These are phyloP conservation scores for Phylloscopus collybita DNA, from an alignment of 2,797 vertebrate genomes.

Conservation along the genomic window DNA sequence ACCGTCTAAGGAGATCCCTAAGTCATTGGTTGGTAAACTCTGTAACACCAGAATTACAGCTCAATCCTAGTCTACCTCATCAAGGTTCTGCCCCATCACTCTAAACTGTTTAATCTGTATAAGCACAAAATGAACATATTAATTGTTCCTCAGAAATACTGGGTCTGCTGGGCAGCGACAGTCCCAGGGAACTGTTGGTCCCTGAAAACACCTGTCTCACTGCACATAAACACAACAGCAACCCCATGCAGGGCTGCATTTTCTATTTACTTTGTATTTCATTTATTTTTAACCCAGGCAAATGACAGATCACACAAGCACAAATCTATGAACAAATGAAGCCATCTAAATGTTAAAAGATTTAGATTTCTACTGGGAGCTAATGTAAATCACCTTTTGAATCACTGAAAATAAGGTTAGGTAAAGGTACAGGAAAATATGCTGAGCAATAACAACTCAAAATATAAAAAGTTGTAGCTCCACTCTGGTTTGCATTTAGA, in stretches of 20 bases:
- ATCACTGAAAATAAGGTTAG: neutral
- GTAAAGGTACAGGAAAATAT: neutral
- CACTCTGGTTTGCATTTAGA: neutral
- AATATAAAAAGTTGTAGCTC: neutral
- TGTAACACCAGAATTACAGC: neutral
- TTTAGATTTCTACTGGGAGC: neutral
- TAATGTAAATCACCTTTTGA: neutral
- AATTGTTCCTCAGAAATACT: neutral
- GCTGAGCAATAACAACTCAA: neutral
- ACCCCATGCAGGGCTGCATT: neutral
- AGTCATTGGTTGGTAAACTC: neutral
- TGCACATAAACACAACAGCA: neutral
- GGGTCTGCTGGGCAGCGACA: neutral
- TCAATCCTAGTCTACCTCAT: neutral
- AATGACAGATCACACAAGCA: neutral
- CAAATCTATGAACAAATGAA: neutral
- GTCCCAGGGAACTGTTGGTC: neutral
- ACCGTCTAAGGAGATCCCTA: neutral
- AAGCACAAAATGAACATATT: neutral
- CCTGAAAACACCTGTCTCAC: neutral
- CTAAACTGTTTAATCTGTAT: neutral
- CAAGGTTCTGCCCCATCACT: neutral
- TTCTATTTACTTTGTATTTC: neutral
- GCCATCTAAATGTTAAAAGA: neutral
- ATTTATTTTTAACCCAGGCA: neutral